phyloP scores from a whole-genome alignment of 2,113 vertebrate genomes.

The Synchiropus splendidus region DNA sequence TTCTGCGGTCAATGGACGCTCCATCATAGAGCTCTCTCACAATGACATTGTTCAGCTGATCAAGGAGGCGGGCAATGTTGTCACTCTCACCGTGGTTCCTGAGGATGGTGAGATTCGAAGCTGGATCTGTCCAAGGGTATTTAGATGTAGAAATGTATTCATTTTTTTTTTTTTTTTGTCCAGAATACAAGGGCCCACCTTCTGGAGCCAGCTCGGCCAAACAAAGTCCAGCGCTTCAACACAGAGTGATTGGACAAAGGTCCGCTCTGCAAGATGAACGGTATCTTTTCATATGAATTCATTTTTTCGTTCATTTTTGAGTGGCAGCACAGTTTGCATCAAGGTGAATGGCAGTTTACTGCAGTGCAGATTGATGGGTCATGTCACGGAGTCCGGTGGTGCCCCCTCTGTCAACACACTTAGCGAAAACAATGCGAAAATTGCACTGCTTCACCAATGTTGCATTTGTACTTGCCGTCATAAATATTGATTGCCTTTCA shows the following conservation, averaged over 20 bases:
- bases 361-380: too few relatives aligned
- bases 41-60: slow-evolving; percentile 94
- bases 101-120: slow-evolving; percentile 85
- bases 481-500: too few relatives aligned
- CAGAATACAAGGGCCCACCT: slow-evolving; percentile 85
- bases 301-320: too few relatives aligned
- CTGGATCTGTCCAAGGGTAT: not conserved
- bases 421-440: too few relatives aligned
- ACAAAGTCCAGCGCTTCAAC: slow-evolving; percentile 89
- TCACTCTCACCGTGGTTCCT: slow-evolving; percentile 88
- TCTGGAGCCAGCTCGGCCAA: slow-evolving; percentile 89
- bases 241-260: slow-evolving; percentile 70
- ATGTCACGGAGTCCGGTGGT: too few relatives aligned
- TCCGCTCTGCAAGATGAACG: slow-evolving; percentile 61
- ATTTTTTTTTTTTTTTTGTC: slow-evolving; percentile 1
- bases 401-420: too few relatives aligned
- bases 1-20: slow-evolving; percentile 88
- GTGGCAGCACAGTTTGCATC: too few relatives aligned
- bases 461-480: too few relatives aligned
- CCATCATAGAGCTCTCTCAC: slow-evolving; percentile 87
- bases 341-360: too few relatives aligned
- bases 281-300: slow-evolving; percentile 17
- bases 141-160: too few relatives aligned
- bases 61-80: slow-evolving; percentile 85
- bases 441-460: too few relatives aligned